Base-by-base conservation (phyloP, 2,888 invertebrate genomes). In the Nasonovia ribisnigri region DNA sequence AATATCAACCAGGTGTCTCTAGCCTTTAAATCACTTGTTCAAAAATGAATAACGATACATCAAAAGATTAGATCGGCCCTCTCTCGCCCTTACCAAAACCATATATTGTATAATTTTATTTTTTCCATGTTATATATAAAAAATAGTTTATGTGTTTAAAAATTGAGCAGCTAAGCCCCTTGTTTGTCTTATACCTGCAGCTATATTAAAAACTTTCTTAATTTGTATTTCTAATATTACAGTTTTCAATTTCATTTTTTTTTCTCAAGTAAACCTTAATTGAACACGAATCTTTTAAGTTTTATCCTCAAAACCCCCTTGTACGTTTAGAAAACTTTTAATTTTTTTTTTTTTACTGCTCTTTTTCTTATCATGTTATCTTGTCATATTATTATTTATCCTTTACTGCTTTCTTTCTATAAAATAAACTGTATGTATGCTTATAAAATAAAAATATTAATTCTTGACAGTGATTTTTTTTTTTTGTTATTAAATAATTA, bases 1-100 rank as follows among this genome's bases (percentile, higher is more conserved):
- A 92, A 92, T 92, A 92, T 51, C 42, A 67, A 67, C 88, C 51
- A 24, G 24, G 67, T 67, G 48, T 87, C 91, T 84, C 84, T 54
- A 57, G 46, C 46, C 42, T 48, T 92, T 92, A 92, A 92, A 92
- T 42, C 67, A 88, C 88, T 92, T 29, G 42, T 51, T 42, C 48
- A 20, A 88, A 88, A 92, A 88, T 60, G 1, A 92, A 77, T 42
- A 88, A 20, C 67, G 42, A 42, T 67, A 51, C 36, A 42, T 92
- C 51, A 88, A 88, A 92, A 60, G 26, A 51, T 88, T 43, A 20
- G 46, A 88, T 67, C 57, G 16, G 16, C 20, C 6, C 86, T 60
- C 48, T 20, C 46, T 29, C n/a, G 3, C 11, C 36, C 36, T 84
- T 5, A 2, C 36, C n/a, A 60, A 43, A 92, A 87, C 60, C 1